These are phyloP conservation scores for Battus philenor DNA, from an alignment of 1,140 invertebrate genomes.

Conservation along the genomic window DNA sequence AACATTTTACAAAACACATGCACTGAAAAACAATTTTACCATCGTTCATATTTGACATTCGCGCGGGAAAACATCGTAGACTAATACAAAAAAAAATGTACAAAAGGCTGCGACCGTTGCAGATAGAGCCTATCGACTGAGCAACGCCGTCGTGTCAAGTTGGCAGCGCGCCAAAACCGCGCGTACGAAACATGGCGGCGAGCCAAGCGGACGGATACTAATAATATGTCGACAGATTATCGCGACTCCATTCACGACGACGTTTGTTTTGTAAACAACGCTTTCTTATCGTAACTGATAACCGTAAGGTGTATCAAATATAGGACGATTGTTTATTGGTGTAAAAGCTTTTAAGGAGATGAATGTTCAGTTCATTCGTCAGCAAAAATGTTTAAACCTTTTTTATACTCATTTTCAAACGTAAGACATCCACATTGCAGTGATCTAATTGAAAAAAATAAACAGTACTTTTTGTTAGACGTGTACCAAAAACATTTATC, in stretches of 20 bases:
- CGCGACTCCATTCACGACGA: constrained; percentile 1
- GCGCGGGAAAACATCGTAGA: constrained; percentile 44
- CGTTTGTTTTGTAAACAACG: constrained; percentile 51
- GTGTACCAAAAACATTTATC: no score
- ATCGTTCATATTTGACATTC: constrained; percentile 61
- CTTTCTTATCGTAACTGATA: no score
- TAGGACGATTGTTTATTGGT: no score
- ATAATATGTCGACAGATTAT: constrained; percentile 11
- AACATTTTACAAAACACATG: constrained; percentile 32
- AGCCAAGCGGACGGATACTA: constrained; percentile 20
- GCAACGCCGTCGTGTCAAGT: constrained; percentile 13
- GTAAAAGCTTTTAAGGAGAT: no score
- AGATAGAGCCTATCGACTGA: constrained; percentile 41
- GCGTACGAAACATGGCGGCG: constrained; percentile 16
- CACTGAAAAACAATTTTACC: constrained; percentile 45
- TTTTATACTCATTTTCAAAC: no score
- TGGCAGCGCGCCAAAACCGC: constrained; percentile 40
- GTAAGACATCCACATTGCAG: no score
- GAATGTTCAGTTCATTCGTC: no score
- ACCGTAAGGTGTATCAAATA: no score
- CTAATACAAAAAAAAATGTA: constrained; percentile 16
- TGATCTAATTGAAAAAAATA: no score
- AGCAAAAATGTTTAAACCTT: no score
- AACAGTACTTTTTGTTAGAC: no score
- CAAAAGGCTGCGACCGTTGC: constrained; percentile 8